Evolutionary conservation across 2,797 vertebrate genomes (phyloP), one percentile per base, ranked within the genome.

Genomic region (Xenentodon cancila): DNA sequence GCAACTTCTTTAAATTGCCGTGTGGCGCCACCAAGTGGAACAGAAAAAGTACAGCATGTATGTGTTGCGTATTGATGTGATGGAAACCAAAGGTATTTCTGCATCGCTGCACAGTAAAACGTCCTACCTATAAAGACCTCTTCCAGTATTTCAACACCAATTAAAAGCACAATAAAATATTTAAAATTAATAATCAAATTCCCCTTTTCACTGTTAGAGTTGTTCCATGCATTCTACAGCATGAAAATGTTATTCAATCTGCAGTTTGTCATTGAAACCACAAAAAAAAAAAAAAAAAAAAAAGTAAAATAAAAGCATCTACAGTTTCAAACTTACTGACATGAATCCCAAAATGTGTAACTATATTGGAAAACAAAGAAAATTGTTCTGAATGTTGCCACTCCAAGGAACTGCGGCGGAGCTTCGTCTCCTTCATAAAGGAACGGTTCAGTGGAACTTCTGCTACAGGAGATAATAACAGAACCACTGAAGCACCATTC

Each of bases 1-100:
- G 5, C 0, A 5, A 5, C 22, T 53, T 64, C 22, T 52, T 15
- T 22, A 5, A 70, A 55, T 37, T 37, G 19, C 45, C 25, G 9
- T 42, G 20, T 11, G 19, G 75, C 78, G 16, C 85, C 81, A 74
- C 66, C 89, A 71, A 66, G 88, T 88, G 90, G 85, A 53, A 55
- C 0, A 45, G 5, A 40, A 0, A 20, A 1, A 46, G 40, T 32
- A 74, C 77, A 52, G 60, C 21, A 76, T 65, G 53, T 8, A 0
- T 42, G 40, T 37, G 5, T 18, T n/a, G 19, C 42, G 48, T 34
- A 22, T 25, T 27, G 18, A 48, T 59, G 43, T 21, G 21, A 56
- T 5, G 17, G 13, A 57, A 44, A 15, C 5, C 7, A 37, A 19
- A 25, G 47, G 64, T 15, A 46, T 18, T 2, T 68, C 53, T 51